Base-by-base conservation (phyloP, 2,888 invertebrate genomes). In the Heliconius ismenius region DNA sequence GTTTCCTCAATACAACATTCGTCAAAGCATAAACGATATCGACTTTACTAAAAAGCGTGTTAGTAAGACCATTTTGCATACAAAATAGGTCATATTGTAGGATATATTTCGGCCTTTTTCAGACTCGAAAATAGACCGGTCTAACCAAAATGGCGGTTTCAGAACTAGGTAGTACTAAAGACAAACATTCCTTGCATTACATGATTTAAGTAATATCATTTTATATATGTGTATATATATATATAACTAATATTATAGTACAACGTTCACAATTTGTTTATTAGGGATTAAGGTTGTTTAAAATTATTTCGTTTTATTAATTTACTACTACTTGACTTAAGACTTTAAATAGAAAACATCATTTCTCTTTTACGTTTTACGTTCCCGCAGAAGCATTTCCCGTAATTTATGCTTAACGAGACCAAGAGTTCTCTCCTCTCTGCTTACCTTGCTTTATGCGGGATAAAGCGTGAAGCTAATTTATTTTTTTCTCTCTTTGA, bases 91-190 rank as follows among this genome's bases (percentile, higher is more conserved):
- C 39, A 39, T 67, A 36, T 54, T 18, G 15, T 60, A 62, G 28
- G n/a, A 64, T 68, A 43, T 68, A 39, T 75, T 68, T 75, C 54
- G 54, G n/a, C n/a, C 32, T 67, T 67, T 39, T 68, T 49, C n/a
- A 62, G 62, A 73, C n/a, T 58, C 60, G 65, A 74, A 60, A 58
- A 67, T 63, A 77, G 54, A 68, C 67, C 73, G 63, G 32, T 74
- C 67, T 43, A 67, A 67, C 78, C 78, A 76, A 79, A 78, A 79
- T 79, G 76, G 79, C 79, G 79, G 78, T 79, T 62, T 72, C 69
- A 69, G 76, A 36, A 67, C 64, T 49, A 74, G 36, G 65, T 70
- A 24, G 54, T 58, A 36, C 36, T 58, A 36, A n/a, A 36, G 24
- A 58, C 54, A 36, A 24, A 58, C 15, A 70, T 70, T 58, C 58